Base-by-base conservation (phyloP, 2,888 invertebrate species). In the Stenodema calcarata region DNA sequence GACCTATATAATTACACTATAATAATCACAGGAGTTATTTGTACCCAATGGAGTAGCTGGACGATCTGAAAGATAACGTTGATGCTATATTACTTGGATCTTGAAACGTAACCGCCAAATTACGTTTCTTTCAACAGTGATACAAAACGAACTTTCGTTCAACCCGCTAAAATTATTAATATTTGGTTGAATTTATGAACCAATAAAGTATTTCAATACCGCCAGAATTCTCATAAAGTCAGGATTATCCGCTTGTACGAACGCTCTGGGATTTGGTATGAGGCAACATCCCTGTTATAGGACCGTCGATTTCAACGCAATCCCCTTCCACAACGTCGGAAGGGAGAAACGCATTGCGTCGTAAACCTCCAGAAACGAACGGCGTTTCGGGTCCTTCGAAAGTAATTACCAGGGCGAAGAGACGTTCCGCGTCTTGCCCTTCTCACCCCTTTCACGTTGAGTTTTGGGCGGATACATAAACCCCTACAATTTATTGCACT, bases 401-500 rank as follows among this genome's bases (percentile, higher is more conserved):
- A 84, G 84, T 84, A 84, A 84, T 84, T 84, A 84, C 84, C 75
- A 75, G 18, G 12, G 42, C 70, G 16, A 44, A n/a, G 18, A 28
- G 70, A 84, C 18, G 14, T 75, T 12, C 84, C 73, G 28, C 35
- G 30, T 23, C 41, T 16, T 23, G n/a, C 44, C 12, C 83, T 54
- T 62, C 44, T 28, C 75, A 42, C 54, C 73, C 54, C 75, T 62
- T 27, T 27, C 30, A 30, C 82, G 18, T 47, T 35, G 73, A 44
- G 27, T 73, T 84, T 75, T 47, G 23, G 62, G 23, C 35, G 62
- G 62, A 62, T 73, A 44, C 73, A 73, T 73, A 84, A 84, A 84
- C 73, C 27, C 47, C 42, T 23, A 73, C 44, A 84, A 84, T 84
- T 84, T 84, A 84, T 84, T 75, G 84, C 84, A 73, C 84, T 84